phyloP scores from a whole-genome alignment of 2,797 vertebrate species.

The Oreochromis mossambicus region DNA sequence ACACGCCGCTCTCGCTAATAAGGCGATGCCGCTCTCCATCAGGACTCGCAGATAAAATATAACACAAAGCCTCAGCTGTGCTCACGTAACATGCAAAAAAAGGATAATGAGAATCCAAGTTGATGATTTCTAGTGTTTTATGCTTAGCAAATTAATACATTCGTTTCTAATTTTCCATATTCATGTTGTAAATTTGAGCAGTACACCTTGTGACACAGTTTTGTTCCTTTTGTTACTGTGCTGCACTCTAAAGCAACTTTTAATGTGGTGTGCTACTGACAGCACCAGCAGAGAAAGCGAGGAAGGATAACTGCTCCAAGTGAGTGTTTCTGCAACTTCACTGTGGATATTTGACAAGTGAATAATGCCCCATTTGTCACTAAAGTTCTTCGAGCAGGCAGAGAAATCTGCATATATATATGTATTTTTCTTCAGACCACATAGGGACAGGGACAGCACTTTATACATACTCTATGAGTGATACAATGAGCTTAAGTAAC shows the following conservation, averaged over 20 bases:
- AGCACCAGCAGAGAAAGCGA: background rate
- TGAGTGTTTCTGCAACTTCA: background rate
- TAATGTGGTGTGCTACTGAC: background rate
- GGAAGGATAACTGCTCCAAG: background rate
- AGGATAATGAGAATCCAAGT: slow-evolving; percentile 4
- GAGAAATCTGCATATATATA: background rate
- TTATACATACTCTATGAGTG: background rate
- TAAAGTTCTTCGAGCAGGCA: background rate
- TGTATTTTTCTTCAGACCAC: background rate
- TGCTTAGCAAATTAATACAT: background rate
- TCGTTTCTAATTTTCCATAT: background rate
- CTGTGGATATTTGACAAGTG: slow-evolving; percentile 5
- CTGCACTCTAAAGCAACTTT: background rate
- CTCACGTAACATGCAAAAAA: background rate
- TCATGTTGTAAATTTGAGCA: background rate
- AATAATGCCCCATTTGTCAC: slow-evolving; percentile 1
- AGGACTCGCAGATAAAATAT: slow-evolving; percentile 1
- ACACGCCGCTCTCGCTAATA: slow-evolving; percentile 5
- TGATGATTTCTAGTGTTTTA: background rate
- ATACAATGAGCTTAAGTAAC: background rate
- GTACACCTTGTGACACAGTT: background rate
- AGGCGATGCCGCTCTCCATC: background rate
- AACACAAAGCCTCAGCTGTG: background rate
- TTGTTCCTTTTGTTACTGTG: background rate
- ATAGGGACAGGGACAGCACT: background rate